Evolutionary conservation across 2,113 vertebrate species (phyloP).

Genomic region (Ammodytes dubius): DNA sequence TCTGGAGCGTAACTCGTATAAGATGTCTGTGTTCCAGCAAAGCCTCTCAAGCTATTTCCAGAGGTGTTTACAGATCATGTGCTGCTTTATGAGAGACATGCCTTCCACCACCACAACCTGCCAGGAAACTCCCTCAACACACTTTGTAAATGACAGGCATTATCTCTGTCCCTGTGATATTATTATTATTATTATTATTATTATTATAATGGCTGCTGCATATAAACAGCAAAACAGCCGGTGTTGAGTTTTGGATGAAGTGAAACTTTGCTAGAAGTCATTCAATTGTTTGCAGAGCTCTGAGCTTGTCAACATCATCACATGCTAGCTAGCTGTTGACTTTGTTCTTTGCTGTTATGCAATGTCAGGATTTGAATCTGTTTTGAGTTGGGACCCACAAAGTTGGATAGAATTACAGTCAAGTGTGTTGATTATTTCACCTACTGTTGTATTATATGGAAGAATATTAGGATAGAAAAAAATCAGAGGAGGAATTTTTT

Average conservation of each 20-base stretch:
- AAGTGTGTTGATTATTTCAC: too few relatives aligned
- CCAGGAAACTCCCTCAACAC: constrained; percentile 19
- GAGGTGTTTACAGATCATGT: constrained; percentile 80
- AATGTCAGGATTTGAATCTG: not conserved
- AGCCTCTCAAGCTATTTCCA: constrained; percentile 76
- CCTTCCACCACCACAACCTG: constrained; percentile 16
- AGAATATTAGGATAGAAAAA: too few relatives aligned
- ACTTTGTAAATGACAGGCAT: constrained; percentile 8
- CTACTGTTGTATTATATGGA: too few relatives aligned
- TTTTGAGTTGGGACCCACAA: not conserved
- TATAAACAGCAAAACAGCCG: constrained; percentile 23
- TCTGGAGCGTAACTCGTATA: constrained; percentile 65
- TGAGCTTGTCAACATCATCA: not conserved
- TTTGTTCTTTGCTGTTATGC: constrained; percentile 2
- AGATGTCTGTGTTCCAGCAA: constrained; percentile 36
- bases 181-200: too few relatives aligned
- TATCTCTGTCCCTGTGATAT: not conserved
- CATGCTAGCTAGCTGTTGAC: not conserved
- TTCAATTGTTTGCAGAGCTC: not conserved
- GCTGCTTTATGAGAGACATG: constrained; percentile 67
- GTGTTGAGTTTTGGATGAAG: not conserved
- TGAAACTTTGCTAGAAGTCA: not conserved
- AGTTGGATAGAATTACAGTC: not conserved
- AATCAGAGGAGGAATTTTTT: too few relatives aligned
- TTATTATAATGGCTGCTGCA: not conserved